phyloP scores from a whole-genome alignment of 2,888 invertebrate species.

The Hedya salicella region DNA sequence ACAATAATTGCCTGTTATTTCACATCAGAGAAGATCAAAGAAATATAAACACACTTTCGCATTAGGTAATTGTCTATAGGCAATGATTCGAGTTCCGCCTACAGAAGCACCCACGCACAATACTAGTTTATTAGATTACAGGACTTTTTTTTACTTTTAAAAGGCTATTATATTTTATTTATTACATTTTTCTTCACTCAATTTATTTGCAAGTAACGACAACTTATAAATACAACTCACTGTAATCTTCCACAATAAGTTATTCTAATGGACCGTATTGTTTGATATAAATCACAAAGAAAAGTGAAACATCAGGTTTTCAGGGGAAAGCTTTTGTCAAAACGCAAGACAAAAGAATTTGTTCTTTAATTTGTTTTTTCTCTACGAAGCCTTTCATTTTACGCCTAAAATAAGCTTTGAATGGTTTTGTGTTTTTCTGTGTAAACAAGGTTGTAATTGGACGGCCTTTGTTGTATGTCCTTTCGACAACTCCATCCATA shows the following conservation, averaged over 20 bases:
- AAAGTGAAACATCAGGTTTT: conserved; percentile 42
- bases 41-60: no score
- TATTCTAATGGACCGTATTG: conserved; percentile 39
- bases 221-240: background rate
- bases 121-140: no score
- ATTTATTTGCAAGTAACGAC: conserved; percentile 15
- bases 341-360: conserved; percentile 37
- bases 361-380: conserved; percentile 36
- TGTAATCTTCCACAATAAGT: conserved; percentile 34
- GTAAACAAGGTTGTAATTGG: conserved; percentile 21
- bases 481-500: background rate
- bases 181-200: background rate
- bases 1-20: no score
- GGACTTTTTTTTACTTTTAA: background rate
- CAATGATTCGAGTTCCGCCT: no score
- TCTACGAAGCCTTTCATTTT: conserved; percentile 31
- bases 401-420: conserved; percentile 19
- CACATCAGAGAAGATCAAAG: no score
- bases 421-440: conserved; percentile 16
- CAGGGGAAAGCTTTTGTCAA: conserved; percentile 31
- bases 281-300: conserved; percentile 41
- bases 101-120: background rate
- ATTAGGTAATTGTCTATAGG: no score
- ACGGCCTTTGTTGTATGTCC: background rate
- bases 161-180: no score